A percentile compares a stretch with the other conserved stretches of the same genome.
These are phyloP conservation scores for Neotoxoptera formosana DNA, from an alignment of 1,140 invertebrate species.

Conservation along the genomic window DNA sequence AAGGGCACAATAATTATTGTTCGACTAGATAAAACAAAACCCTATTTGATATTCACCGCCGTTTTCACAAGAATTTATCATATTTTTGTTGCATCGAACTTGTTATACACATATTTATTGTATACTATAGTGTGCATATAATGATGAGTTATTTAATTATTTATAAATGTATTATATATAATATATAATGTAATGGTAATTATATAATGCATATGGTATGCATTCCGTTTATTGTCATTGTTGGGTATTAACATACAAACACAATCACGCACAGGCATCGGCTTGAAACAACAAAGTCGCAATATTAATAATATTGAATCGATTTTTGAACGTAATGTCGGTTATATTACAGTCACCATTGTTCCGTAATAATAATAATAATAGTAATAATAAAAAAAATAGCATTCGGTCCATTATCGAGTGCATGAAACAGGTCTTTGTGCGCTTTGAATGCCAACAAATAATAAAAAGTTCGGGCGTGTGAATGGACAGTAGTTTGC, in stretches of 20 bases:
- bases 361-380: background rate
- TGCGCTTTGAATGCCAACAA: conserved; percentile 18
- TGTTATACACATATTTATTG: background rate
- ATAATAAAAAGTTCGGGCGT: background rate
- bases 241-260: background rate
- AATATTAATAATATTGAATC: conserved; percentile 1
- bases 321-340: conserved; percentile 10
- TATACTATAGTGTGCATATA: background rate
- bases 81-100: background rate
- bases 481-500: conserved; percentile 5
- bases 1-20: background rate
- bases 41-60: background rate
- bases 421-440: background rate
- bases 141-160: background rate
- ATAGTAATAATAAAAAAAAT: conserved; percentile 21
- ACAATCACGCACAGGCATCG: background rate
- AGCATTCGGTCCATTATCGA: conserved; percentile 4
- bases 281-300: background rate
- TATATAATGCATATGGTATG: background rate
- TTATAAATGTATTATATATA: background rate
- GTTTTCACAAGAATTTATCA: background rate
- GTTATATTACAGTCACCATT: background rate
- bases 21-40: background rate
- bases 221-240: background rate
- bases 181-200: too few relatives aligned